Evolutionary conservation across 2,797 vertebrate genomes (phyloP).

Genomic region (Ceyx erithaca): DNA sequence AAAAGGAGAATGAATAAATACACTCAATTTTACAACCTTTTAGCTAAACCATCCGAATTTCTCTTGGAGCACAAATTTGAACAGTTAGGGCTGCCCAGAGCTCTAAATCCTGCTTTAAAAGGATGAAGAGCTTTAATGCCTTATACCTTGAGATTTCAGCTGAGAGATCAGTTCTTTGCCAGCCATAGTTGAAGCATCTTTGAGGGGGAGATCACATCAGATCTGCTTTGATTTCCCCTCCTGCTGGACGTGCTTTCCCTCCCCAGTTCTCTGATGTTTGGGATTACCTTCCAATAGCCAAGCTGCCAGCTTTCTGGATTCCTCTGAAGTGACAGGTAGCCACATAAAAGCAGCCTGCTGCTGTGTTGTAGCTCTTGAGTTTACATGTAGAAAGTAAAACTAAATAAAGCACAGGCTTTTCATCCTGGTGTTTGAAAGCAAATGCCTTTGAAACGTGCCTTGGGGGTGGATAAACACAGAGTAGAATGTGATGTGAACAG

Average conservation of each 20-base stretch:
- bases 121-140: neutral
- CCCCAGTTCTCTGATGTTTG: accelerated
- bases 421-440: neutral
- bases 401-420: neutral
- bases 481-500: neutral
- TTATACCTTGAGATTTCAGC: neutral
- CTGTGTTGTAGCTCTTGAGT: neutral
- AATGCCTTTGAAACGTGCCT: neutral
- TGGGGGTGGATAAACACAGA: neutral
- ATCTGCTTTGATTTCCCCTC: neutral
- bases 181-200: neutral
- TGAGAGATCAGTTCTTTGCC: neutral
- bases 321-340: neutral
- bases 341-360: neutral
- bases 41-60: neutral
- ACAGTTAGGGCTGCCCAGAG: neutral
- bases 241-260: neutral
- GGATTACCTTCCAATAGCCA: neutral
- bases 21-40: neutral
- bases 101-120: constrained; percentile 4
- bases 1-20: neutral
- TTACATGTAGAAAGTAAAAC: neutral
- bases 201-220: neutral
- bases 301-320: neutral
- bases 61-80: neutral